These are phyloP conservation scores for Dioctria rufipes DNA, from an alignment of 2,888 invertebrate genomes.

Conservation along the genomic window DNA sequence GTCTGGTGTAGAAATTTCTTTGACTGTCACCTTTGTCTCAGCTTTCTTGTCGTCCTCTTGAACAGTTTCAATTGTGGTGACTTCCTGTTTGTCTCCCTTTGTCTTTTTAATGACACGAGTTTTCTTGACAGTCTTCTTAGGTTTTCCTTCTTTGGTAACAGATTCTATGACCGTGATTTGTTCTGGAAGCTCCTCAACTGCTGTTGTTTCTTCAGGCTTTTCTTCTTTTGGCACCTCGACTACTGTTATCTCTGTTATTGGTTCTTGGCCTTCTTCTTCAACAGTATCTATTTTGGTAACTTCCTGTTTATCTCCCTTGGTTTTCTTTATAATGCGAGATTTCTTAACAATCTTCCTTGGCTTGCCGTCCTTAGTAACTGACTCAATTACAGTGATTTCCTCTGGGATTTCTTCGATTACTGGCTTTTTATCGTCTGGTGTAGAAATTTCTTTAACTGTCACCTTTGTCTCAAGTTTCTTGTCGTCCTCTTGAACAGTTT, in stretches of 20 bases:
- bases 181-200: constrained; percentile 64
- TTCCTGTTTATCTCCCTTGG: constrained; percentile 67
- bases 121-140: constrained; percentile 65
- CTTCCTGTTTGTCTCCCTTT: constrained; percentile 63
- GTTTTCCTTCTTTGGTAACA: constrained; percentile 61
- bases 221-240: constrained; percentile 58
- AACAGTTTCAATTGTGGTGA: constrained; percentile 65
- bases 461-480: constrained; percentile 68
- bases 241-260: constrained; percentile 66
- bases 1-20: constrained; percentile 64
- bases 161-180: constrained; percentile 69
- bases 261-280: constrained; percentile 69
- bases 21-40: constrained; percentile 64
- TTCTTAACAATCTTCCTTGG: constrained; percentile 66
- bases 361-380: constrained; percentile 67
- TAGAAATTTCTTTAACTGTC: constrained; percentile 61
- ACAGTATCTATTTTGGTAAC: constrained; percentile 70
- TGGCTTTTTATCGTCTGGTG: constrained; percentile 59
- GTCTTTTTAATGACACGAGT: constrained; percentile 63
- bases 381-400: constrained; percentile 63
- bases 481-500: constrained; percentile 69
- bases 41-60: constrained; percentile 67
- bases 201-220: constrained; percentile 41
- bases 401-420: constrained; percentile 55
- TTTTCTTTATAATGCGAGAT: constrained; percentile 66